Conservation (phyloP, 2,888 invertebrate species). For the Lasioglossum oenotherae region DNA sequence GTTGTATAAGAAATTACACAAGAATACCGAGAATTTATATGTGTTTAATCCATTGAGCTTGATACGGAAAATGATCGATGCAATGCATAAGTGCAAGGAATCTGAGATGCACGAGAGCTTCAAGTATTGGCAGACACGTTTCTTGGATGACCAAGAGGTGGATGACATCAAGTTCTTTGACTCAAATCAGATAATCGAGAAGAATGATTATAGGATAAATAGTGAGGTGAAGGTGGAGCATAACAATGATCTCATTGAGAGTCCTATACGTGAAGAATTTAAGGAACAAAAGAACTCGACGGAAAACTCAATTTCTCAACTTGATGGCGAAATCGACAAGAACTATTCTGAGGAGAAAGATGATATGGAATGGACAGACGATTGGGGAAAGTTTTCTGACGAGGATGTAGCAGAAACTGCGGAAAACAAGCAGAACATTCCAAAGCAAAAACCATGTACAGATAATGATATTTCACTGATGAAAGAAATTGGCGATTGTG, state of each 20-base stretch:
- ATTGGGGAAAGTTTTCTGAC: conserved; percentile 80
- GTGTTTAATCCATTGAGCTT: conserved; percentile 76
- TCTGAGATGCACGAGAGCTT: conserved; percentile 63
- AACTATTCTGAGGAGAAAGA: conserved; percentile 30
- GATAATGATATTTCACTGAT: conserved; percentile 23
- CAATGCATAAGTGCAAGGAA: conserved; percentile 51
- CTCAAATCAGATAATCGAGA: conserved; percentile 7
- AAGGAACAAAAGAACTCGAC: not conserved
- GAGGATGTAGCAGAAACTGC: conserved; percentile 60
- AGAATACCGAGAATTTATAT: conserved; percentile 68
- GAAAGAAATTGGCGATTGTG: conserved; percentile 51
- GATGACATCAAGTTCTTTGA: conserved; percentile 5
- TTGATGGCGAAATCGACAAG: not conserved
- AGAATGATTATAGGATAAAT: not conserved
- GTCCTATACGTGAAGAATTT: not conserved
- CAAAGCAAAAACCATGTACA: conserved; percentile 18
- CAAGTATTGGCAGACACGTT: conserved; percentile 63
- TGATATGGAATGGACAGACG: conserved; percentile 73
- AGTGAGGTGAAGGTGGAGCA: not conserved
- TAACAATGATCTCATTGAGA: not conserved
- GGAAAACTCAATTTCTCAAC: not conserved
- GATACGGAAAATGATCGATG: conserved; percentile 68
- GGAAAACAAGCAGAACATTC: conserved; percentile 37
- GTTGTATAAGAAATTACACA: conserved; percentile 69
- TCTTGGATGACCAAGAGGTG: conserved; percentile 38